A percentile compares a stretch with the other conserved stretches of the same genome.
Evolutionary conservation across 2,797 vertebrate genomes (phyloP).

Genomic region (Pristis pectinata): DNA sequence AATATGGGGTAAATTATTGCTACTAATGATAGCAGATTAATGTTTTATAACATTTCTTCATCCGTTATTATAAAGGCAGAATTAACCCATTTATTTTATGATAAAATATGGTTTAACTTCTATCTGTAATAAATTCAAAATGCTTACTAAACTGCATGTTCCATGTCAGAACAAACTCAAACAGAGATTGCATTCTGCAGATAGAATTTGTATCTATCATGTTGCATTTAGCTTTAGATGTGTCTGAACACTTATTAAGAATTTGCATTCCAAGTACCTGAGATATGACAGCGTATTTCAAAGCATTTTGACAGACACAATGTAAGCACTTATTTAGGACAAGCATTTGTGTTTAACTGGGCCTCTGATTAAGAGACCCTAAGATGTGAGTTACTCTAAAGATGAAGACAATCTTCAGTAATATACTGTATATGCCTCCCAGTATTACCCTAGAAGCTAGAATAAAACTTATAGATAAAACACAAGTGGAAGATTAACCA

Average conservation of each 20-base stretch:
- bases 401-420: neutral
- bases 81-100: slow-evolving; percentile 18
- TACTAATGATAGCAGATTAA: neutral
- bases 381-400: neutral
- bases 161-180: neutral
- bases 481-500: neutral
- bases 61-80: neutral
- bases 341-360: neutral
- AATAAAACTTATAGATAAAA: neutral
- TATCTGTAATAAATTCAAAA: neutral
- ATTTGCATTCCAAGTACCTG: neutral
- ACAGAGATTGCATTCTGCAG: neutral
- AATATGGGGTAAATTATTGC: neutral
- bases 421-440: neutral
- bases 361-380: no score
- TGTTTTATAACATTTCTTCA: slow-evolving; percentile 23
- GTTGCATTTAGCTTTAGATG: neutral
- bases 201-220: neutral
- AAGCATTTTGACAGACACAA: neutral
- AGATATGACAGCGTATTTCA: neutral
- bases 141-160: neutral
- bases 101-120: neutral
- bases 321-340: neutral
- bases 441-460: no score
- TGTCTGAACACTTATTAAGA: neutral